Evolutionary conservation across 2,113 vertebrate species (phyloP).

Genomic region (Aix galericulata): DNA sequence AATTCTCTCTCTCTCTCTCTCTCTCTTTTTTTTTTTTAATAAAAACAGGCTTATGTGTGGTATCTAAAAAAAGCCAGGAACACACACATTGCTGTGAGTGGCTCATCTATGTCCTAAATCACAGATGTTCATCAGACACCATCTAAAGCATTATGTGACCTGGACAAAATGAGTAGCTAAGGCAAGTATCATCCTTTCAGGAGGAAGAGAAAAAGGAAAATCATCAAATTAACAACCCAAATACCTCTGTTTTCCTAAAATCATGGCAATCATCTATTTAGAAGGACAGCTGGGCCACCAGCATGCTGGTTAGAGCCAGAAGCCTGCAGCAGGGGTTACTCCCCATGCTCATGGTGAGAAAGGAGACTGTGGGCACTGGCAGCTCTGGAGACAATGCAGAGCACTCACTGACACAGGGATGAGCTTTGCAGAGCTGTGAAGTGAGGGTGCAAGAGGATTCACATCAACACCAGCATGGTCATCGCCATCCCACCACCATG

Average conservation of each 20-base stretch:
- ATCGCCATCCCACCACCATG: too few species aligned
- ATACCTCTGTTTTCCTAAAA: neutral
- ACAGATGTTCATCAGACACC: neutral
- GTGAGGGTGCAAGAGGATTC: neutral
- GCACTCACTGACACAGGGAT: neutral
- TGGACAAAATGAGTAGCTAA: neutral
- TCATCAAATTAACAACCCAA: neutral
- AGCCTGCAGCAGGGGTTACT: neutral
- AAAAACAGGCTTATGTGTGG: neutral
- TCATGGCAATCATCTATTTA: neutral
- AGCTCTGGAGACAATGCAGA: neutral
- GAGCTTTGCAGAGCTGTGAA: neutral
- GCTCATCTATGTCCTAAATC: neutral
- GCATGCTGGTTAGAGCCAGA: neutral
- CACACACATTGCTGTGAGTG: neutral
- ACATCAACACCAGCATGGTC: neutral
- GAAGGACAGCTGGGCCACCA: neutral
- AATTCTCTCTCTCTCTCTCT: neutral
- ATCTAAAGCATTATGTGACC: neutral
- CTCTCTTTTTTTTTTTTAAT: neutral
- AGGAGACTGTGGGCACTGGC: neutral
- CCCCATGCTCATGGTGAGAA: rapidly evolving
- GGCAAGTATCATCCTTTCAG: neutral
- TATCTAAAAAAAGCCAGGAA: neutral
- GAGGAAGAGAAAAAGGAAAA: neutral